Evolutionary conservation across 2,113 vertebrate species (phyloP).

Genomic region (Manacus vitellinus): DNA sequence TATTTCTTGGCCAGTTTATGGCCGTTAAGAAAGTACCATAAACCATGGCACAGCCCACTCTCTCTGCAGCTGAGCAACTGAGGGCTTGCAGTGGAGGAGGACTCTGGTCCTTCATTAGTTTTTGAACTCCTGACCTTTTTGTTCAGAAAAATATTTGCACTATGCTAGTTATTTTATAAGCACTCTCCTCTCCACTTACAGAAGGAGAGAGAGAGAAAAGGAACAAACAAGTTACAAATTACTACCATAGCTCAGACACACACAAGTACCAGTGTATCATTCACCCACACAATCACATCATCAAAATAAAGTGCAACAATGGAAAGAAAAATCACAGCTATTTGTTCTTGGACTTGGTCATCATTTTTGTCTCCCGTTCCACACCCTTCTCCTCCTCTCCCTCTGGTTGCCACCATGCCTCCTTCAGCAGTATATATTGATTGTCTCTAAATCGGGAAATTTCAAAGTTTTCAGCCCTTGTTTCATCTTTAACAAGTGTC

Average conservation of each 20-base stretch:
- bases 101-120: constrained; percentile 11
- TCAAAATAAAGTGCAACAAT: neutral
- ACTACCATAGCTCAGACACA: neutral
- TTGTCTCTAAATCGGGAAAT: neutral
- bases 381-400: neutral
- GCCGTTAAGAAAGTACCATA: neutral
- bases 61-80: neutral
- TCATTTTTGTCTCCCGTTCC: neutral
- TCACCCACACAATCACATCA: constrained; percentile 34
- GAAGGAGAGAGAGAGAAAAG: neutral
- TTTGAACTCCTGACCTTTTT: neutral
- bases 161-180: constrained; percentile 50
- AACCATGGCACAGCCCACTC: neutral
- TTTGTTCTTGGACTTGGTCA: neutral
- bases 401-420: neutral
- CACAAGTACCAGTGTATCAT: neutral
- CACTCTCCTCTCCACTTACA: neutral
- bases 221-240: constrained; percentile 7
- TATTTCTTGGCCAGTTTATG: neutral
- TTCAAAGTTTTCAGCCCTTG: neutral
- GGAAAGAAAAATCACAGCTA: constrained; percentile 1
- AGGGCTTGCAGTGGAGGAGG: neutral
- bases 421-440: neutral
- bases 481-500: neutral
- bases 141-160: constrained; percentile 39